Evolutionary conservation across 2,888 invertebrate genomes (phyloP).

Genomic region (Phalangium opilio): DNA sequence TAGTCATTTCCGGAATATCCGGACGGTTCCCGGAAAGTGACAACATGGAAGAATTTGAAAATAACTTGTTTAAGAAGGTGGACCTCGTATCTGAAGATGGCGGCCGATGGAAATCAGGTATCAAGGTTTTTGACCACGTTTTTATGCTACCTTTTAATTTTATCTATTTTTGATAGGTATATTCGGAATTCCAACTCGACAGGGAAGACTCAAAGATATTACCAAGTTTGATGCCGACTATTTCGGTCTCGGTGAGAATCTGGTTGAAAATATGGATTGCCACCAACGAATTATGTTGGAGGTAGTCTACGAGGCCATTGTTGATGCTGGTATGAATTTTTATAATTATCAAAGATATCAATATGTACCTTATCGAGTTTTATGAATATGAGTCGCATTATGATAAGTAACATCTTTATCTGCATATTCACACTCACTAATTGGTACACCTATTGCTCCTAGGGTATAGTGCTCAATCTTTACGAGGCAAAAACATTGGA

Average conservation of each 20-base stretch:
- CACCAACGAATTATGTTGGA: slow-evolving; percentile 76
- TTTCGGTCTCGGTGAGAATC: slow-evolving; percentile 76
- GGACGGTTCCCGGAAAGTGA: slow-evolving; percentile 80
- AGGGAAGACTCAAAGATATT: slow-evolving; percentile 49
- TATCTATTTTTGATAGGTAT: too few species aligned
- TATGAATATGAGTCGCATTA: not conserved
- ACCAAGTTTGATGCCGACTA: slow-evolving; percentile 67
- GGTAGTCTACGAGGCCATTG: slow-evolving; percentile 69
- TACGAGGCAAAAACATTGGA: slow-evolving; percentile 35
- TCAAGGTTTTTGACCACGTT: too few species aligned
- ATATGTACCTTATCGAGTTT: not conserved
- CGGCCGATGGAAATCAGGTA: slow-evolving; percentile 69
- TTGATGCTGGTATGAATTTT: slow-evolving; percentile 86
- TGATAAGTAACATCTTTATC: not conserved
- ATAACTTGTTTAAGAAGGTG: not conserved
- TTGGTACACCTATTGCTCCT: too few species aligned
- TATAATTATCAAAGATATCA: slow-evolving; percentile 1
- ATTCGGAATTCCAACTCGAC: slow-evolving; percentile 58
- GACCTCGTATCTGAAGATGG: slow-evolving; percentile 74
- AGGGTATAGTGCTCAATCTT: slow-evolving; percentile 33
- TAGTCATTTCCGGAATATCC: slow-evolving; percentile 63
- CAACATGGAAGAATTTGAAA: slow-evolving; percentile 77
- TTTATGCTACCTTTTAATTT: too few species aligned
- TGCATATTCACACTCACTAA: too few species aligned
- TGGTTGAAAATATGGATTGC: slow-evolving; percentile 80